phyloP scores from a whole-genome alignment of 2,797 vertebrate genomes.

The Anableps anableps region DNA sequence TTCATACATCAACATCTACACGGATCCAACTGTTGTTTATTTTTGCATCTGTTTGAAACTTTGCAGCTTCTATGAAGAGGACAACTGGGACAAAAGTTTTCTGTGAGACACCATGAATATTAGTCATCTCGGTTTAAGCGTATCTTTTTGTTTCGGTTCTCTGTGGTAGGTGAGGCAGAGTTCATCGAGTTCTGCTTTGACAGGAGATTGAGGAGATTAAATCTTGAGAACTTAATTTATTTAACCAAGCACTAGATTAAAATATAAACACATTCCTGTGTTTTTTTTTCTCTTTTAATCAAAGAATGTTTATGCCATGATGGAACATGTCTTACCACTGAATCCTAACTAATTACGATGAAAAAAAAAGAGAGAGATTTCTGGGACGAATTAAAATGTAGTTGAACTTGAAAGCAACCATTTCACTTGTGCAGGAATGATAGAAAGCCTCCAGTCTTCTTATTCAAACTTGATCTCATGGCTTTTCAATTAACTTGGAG shows the following conservation, averaged over 20 bases:
- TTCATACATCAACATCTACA: constrained; percentile 30
- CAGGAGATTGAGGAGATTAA: constrained; percentile 64
- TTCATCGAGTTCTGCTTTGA: constrained; percentile 61
- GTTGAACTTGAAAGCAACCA: constrained; percentile 61
- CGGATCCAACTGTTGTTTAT: constrained; percentile 29
- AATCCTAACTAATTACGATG: constrained; percentile 77
- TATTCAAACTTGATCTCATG: constrained; percentile 79
- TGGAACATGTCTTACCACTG: constrained; percentile 69
- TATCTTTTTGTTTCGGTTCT: constrained; percentile 19
- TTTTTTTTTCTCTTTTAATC: constrained; percentile 51
- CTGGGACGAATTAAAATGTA: constrained; percentile 66
- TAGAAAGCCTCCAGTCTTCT: constrained; percentile 77
- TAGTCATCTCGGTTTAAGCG: constrained; percentile 8
- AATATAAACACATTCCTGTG: constrained; percentile 63
- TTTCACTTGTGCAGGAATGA: constrained; percentile 73
- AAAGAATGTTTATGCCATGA: constrained; percentile 70
- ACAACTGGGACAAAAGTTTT: constrained; percentile 32
- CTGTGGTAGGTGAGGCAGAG: constrained; percentile 42
- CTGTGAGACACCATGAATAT: constrained; percentile 9
- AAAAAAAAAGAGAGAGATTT: constrained; percentile 73
- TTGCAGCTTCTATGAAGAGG: constrained; percentile 8
- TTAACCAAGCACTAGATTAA: constrained; percentile 78
- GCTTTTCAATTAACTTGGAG: constrained; percentile 81
- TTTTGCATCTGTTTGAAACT: constrained; percentile 30
- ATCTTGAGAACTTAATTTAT: constrained; percentile 71